Evolutionary conservation across 2,888 invertebrate genomes (phyloP).

Genomic region (Apoderus coryli): DNA sequence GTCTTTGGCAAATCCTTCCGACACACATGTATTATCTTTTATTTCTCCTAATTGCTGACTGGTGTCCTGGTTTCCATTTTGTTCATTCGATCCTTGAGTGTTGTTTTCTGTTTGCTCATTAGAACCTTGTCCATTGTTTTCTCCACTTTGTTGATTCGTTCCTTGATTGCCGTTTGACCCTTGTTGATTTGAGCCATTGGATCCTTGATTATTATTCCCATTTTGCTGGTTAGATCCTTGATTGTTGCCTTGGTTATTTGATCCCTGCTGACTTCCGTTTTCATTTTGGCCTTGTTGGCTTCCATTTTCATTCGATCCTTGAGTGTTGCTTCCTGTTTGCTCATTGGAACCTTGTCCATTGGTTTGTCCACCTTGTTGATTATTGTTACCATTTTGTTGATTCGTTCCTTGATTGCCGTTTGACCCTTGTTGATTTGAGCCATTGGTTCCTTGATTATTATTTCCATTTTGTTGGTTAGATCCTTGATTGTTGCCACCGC

Average conservation of each 20-base stretch:
- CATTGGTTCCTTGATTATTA: conserved; percentile 6
- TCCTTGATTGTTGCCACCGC: conserved; percentile 8
- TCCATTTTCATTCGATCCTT: conserved; percentile 9
- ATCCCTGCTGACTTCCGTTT: background rate
- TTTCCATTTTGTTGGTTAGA: conserved; percentile 6
- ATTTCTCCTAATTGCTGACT: conserved; percentile 10
- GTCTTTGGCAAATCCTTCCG: conserved; percentile 59
- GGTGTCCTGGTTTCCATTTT: conserved; percentile 6
- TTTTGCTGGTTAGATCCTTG: conserved; percentile 11
- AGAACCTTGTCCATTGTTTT: conserved; percentile 18
- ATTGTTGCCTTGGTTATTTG: conserved; percentile 8
- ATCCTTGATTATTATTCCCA: conserved; percentile 18
- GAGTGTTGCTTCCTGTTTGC: conserved; percentile 12
- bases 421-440: conserved; percentile 4
- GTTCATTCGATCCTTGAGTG: conserved; percentile 8
- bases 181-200: conserved; percentile 13
- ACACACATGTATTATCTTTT: conserved; percentile 32
- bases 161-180: conserved; percentile 8
- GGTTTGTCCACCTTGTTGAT: conserved; percentile 8
- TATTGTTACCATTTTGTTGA: conserved; percentile 7
- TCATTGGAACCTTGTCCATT: conserved; percentile 11
- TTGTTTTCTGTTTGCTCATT: conserved; percentile 8
- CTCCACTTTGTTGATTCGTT: conserved; percentile 15
- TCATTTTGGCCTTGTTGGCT: conserved; percentile 7
- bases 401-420: conserved; percentile 8